Evolutionary conservation across 2,113 vertebrate species (phyloP).

Genomic region (Amblyornis subalaris): DNA sequence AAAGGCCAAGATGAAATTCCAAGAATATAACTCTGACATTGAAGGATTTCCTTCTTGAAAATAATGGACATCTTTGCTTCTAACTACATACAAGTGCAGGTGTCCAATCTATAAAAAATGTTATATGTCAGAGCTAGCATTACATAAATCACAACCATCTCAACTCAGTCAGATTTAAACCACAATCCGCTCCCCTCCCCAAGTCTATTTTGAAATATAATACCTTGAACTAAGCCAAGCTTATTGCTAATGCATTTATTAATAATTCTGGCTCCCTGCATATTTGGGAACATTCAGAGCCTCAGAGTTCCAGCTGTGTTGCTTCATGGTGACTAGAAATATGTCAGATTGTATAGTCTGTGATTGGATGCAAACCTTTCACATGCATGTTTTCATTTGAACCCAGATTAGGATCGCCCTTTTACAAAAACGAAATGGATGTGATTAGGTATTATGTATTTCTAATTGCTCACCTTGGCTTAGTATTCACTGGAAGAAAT

Average conservation of each 20-base stretch:
- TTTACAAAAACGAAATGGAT: background rate
- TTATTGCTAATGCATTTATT: constrained; percentile 14
- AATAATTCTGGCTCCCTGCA: background rate
- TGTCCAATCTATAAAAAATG: background rate
- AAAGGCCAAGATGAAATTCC: background rate
- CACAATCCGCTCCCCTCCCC: background rate
- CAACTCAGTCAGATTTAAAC: background rate
- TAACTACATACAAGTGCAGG: background rate
- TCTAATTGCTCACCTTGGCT: background rate
- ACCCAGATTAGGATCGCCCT: background rate
- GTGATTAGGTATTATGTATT: background rate
- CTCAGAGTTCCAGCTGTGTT: background rate
- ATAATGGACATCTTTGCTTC: background rate
- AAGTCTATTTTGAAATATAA: constrained; percentile 25
- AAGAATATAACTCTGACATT: background rate
- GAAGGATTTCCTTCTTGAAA: background rate
- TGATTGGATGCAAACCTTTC: constrained; percentile 1
- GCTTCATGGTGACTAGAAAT: background rate
- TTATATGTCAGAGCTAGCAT: background rate
- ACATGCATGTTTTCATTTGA: constrained; percentile 18
- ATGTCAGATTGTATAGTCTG: background rate
- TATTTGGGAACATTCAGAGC: background rate
- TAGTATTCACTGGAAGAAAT: background rate
- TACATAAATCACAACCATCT: constrained; percentile 3
- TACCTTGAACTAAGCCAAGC: background rate